phyloP scores from a whole-genome alignment of 1,140 invertebrate species.

The Pantala flavescens region DNA sequence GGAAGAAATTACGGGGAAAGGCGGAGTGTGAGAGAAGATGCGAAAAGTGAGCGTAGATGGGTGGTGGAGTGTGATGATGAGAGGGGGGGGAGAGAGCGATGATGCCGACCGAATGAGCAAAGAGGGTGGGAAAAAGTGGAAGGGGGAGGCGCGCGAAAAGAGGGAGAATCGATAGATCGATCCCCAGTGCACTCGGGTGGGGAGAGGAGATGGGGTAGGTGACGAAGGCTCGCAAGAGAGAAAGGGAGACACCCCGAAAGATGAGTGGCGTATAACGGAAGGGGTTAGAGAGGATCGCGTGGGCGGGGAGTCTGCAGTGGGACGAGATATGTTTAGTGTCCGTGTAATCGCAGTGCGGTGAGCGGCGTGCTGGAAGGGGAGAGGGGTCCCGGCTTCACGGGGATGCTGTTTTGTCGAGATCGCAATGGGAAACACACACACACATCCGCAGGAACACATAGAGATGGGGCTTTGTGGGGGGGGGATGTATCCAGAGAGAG shows the following conservation, averaged over 20 bases:
- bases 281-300: background rate
- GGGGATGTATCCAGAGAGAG: background rate
- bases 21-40: background rate
- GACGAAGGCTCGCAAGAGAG: background rate
- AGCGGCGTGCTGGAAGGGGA: background rate
- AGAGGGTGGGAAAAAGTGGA: conserved; percentile 21
- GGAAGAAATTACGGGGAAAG: background rate
- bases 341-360: conserved; percentile 6
- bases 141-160: conserved; percentile 18
- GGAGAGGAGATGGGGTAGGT: background rate
- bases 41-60: conserved; percentile 34
- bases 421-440: background rate
- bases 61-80: conserved; percentile 31
- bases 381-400: background rate
- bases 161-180: background rate
- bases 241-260: background rate
- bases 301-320: background rate
- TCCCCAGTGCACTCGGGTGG: background rate
- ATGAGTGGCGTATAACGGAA: background rate
- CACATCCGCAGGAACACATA: background rate
- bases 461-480: background rate
- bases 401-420: conserved; percentile 5
- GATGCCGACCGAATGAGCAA: conserved; percentile 14
- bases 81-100: conserved; percentile 12
- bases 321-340: conserved; percentile 9